Percentiles rank a stretch among this genome's conserved stretches.
Conservation (phyloP, 37 sponge, comb jelly and placozoan genomes). For the Beroe ovata region DNA sequence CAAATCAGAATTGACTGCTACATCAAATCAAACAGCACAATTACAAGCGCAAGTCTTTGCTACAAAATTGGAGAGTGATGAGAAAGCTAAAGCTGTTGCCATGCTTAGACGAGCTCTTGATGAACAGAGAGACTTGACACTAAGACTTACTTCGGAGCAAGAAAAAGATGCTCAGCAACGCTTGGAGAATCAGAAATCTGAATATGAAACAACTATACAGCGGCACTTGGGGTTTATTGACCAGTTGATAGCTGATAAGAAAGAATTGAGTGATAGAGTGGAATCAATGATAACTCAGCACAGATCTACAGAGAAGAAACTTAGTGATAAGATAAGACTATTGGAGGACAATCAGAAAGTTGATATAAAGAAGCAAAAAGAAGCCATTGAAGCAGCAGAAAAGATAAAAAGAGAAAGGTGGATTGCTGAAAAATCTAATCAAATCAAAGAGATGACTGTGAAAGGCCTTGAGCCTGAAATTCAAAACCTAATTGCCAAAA, state of each 20-base stretch:
- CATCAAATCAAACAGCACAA: slow-evolving; percentile 36
- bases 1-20: slow-evolving; percentile 11
- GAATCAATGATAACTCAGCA: slow-evolving; percentile 76
- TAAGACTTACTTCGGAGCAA: slow-evolving; percentile 73
- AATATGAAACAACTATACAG: slow-evolving; percentile 85
- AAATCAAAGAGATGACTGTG: slow-evolving; percentile 92
- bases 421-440: slow-evolving; percentile 78
- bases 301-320: slow-evolving; percentile 78
- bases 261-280: slow-evolving; percentile 76
- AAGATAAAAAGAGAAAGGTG: slow-evolving; percentile 84
- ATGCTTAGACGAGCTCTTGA: slow-evolving; percentile 81
- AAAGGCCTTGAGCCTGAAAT: slow-evolving; percentile 95
- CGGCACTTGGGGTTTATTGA: slow-evolving; percentile 88
- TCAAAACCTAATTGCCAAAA: slow-evolving; percentile 87
- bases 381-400: slow-evolving; percentile 78
- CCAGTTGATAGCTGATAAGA: slow-evolving; percentile 93
- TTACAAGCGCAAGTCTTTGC: slow-evolving; percentile 67
- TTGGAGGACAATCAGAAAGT: slow-evolving; percentile 77
- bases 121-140: slow-evolving; percentile 62
- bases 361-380: slow-evolving; percentile 78
- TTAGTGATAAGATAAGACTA: slow-evolving; percentile 73
- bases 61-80: slow-evolving; percentile 78
- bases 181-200: slow-evolving; percentile 77
- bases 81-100: slow-evolving; percentile 71
- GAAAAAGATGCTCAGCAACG: slow-evolving; percentile 84